Conservation (phyloP, 2,113 vertebrate species). For the Daboia siamensis region DNA sequence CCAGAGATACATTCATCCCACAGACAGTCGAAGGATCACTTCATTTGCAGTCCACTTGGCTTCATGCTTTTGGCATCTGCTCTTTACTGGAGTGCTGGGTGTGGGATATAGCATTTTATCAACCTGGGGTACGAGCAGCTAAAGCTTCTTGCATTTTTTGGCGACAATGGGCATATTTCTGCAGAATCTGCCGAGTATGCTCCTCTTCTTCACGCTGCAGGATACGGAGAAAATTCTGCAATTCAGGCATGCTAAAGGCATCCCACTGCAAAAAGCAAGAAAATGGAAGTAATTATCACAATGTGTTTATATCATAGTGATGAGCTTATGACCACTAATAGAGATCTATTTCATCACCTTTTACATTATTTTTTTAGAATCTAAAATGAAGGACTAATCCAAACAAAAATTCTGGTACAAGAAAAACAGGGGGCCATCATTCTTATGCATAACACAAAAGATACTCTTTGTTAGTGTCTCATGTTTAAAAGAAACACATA, state of each 20-base stretch:
- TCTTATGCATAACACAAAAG: not conserved
- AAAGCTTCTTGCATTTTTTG: slow-evolving; percentile 84
- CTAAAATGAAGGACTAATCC: not conserved
- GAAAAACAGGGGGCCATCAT: not conserved
- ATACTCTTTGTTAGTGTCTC: not conserved
- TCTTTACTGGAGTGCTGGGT: not conserved
- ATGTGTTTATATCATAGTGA: not conserved
- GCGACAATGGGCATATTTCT: slow-evolving; percentile 82
- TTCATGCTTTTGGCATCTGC: not conserved
- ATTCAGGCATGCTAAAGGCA: slow-evolving; percentile 88
- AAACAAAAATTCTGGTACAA: not conserved
- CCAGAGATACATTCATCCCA: slow-evolving; percentile 44
- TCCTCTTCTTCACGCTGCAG: slow-evolving; percentile 91
- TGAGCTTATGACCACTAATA: not conserved
- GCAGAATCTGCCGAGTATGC: slow-evolving; percentile 83
- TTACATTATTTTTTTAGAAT: not conserved
- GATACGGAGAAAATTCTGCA: slow-evolving; percentile 91
- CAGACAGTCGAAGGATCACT: slow-evolving; percentile 11
- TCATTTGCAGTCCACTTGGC: slow-evolving; percentile 25
- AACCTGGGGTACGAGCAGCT: slow-evolving; percentile 76
- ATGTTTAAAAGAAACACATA: not conserved
- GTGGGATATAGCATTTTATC: slow-evolving; percentile 52
- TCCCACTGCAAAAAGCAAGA: slow-evolving; percentile 80
- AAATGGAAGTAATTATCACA: not conserved
- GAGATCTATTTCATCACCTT: not conserved